Percentiles rank a stretch among this genome's conserved stretches.
These are phyloP conservation scores for Ceratosolen fusciceps DNA, from an alignment of 1,140 invertebrate species.

Conservation along the genomic window DNA sequence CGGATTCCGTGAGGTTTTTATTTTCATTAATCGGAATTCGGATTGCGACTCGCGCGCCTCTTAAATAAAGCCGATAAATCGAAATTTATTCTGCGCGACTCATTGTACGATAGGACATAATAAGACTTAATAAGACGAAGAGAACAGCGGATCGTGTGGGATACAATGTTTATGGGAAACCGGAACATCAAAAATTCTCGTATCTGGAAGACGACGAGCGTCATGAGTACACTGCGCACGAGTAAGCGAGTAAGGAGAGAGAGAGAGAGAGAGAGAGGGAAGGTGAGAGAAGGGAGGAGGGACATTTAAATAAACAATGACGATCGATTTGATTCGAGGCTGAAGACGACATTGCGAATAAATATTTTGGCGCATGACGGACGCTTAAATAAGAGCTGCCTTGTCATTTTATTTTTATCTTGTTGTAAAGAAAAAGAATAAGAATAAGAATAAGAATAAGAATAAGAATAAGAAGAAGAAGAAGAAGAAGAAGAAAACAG, in stretches of 20 bases:
- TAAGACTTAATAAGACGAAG: background rate
- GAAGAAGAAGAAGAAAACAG: too few relatives aligned
- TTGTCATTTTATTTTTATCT: slow-evolving; percentile 1
- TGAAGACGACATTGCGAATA: background rate
- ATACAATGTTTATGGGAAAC: slow-evolving; percentile 14
- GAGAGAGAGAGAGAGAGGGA: background rate
- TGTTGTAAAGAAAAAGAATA: slow-evolving; percentile 6
- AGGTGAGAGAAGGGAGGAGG: background rate
- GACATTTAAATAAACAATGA: slow-evolving; percentile 1
- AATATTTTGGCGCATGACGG: background rate
- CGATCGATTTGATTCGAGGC: background rate
- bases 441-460: too few relatives aligned
- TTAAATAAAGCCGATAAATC: background rate
- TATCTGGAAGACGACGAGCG: background rate
- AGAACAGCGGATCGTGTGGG: background rate
- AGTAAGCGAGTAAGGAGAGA: background rate
- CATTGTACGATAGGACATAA: background rate
- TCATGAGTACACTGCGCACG: too few relatives aligned
- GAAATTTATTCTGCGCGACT: background rate
- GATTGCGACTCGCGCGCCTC: too few relatives aligned
- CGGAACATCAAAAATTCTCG: background rate
- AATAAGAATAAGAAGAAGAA: too few relatives aligned
- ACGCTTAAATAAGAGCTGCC: background rate
- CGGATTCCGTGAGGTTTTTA: too few relatives aligned
- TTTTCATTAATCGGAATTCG: too few relatives aligned